phyloP scores from a whole-genome alignment of 1,140 invertebrate species.

The Druon quercuslanigerum region DNA sequence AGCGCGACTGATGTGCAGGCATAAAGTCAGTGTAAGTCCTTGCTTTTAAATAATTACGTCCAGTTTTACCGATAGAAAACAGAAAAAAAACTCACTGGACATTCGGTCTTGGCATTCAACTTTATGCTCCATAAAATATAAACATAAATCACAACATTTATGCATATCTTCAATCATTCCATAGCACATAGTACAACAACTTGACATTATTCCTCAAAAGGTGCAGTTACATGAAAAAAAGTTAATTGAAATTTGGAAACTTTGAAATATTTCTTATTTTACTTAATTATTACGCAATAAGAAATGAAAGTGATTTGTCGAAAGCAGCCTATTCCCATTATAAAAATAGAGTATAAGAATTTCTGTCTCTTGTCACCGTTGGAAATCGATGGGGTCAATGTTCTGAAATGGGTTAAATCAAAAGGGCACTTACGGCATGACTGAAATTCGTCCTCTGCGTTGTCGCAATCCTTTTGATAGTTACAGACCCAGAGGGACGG shows the following conservation, averaged over 20 bases:
- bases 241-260: too few species aligned
- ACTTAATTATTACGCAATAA: too few species aligned
- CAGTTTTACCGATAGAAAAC: conserved; percentile 6
- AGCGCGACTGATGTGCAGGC: conserved; percentile 9
- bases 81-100: not conserved
- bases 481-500: conserved; percentile 90
- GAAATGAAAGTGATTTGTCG: too few species aligned
- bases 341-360: too few species aligned
- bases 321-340: too few species aligned
- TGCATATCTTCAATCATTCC: too few species aligned
- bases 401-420: not conserved
- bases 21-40: conserved; percentile 34
- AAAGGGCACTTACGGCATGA: conserved; percentile 86
- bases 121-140: conserved; percentile 24
- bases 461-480: conserved; percentile 92
- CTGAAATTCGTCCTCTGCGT: conserved; percentile 92
- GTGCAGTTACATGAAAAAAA: too few species aligned
- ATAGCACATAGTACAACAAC: too few species aligned
- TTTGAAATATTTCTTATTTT: too few species aligned
- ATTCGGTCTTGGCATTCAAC: conserved; percentile 18
- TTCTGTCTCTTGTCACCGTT: too few species aligned
- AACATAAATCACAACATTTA: conserved; percentile 6
- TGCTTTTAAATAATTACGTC: conserved; percentile 37
- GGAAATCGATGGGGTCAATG: too few species aligned
- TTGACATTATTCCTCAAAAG: too few species aligned